A percentile compares a stretch with the other conserved stretches of the same genome.
phyloP scores from a whole-genome alignment of 2,113 vertebrate genomes.

The Pseudorhombus dupliciocellatus region DNA sequence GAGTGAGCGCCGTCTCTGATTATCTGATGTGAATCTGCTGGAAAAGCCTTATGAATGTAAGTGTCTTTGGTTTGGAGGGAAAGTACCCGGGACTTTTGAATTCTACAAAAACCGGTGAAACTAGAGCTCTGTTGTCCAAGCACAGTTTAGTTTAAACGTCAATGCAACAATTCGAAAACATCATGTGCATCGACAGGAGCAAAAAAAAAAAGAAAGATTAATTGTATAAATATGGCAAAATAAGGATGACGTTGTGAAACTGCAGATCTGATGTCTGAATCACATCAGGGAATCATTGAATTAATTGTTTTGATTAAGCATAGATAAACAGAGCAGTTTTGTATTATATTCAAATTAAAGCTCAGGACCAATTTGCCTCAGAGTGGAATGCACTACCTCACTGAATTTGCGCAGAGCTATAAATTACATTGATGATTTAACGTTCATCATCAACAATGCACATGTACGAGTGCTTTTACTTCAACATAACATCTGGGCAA shows the following conservation, averaged over 20 bases:
- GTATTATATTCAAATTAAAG: slow-evolving; percentile 5
- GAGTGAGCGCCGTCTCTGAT: slow-evolving; percentile 70
- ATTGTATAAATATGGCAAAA: not conserved
- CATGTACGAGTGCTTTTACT: slow-evolving; percentile 3
- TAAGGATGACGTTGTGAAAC: not conserved
- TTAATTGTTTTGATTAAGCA: not conserved
- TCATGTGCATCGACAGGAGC: not conserved
- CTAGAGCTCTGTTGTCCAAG: not conserved
- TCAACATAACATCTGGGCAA: slow-evolving; percentile 4
- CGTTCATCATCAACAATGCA: not conserved
- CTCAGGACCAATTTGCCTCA: not conserved
- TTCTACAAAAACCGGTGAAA: not conserved
- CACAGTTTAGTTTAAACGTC: not conserved
- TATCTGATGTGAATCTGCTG: slow-evolving; percentile 57
- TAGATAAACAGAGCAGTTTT: slow-evolving; percentile 10
- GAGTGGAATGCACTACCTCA: not conserved
- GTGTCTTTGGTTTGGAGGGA: slow-evolving; percentile 21
- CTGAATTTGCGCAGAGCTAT: not conserved
- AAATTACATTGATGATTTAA: not conserved
- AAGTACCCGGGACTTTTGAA: slow-evolving; percentile 22
- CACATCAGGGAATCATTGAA: slow-evolving; percentile 33
- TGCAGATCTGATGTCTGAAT: not conserved
- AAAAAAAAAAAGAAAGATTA: not conserved
- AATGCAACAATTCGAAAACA: not conserved
- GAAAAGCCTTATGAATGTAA: slow-evolving; percentile 45